Base-by-base conservation (phyloP, 2,888 invertebrate genomes). In the Abrostola tripartita region DNA sequence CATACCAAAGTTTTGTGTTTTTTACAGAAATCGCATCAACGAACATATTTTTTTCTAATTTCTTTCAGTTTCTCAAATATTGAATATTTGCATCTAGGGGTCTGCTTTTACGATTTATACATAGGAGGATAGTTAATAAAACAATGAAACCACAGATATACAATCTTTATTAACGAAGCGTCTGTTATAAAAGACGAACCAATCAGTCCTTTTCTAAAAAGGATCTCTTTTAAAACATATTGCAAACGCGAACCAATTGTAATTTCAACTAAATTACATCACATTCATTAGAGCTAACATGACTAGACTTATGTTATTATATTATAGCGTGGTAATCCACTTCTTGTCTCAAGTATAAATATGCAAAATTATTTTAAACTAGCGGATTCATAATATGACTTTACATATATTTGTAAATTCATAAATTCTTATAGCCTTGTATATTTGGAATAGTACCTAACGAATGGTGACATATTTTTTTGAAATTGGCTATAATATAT, bases 111-210 rank as follows among this genome's bases (percentile, higher is more conserved):
- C 24, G 4, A 24, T 24, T n/a, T n/a, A n/a, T n/a, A n/a, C n/a
- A 24, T 24, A 24, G 24, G 24, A 24, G 7, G 44, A 0, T 9
- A n/a, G 37, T 24, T 10, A 69, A 74, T 78, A 78, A 79, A 81
- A 83, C 83, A 78, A 66, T 42, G 52, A 52, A 56, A n/a, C 52
- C 80, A 88, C 87, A 89, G 82, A 82, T 86, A 88, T 78, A 86
- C 84, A 86, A 82, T 84, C 77, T 90, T 88, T 87, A 88, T 82
- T 88, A 85, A 87, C 83, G 76, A 90, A 91, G 91, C 91, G 81
- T 87, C 85, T 81, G 82, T 87, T 88, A 89, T 87, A 89, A 84
- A 86, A 84, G 83, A 86, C 85, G 77, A 85, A 84, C 81, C 78
- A 72, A 82, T 80, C 78, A 76, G 72, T 75, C 70, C 76, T 79